Evolutionary conservation across 1,140 invertebrate species (phyloP).

Genomic region (Drosophila oshimai): DNA sequence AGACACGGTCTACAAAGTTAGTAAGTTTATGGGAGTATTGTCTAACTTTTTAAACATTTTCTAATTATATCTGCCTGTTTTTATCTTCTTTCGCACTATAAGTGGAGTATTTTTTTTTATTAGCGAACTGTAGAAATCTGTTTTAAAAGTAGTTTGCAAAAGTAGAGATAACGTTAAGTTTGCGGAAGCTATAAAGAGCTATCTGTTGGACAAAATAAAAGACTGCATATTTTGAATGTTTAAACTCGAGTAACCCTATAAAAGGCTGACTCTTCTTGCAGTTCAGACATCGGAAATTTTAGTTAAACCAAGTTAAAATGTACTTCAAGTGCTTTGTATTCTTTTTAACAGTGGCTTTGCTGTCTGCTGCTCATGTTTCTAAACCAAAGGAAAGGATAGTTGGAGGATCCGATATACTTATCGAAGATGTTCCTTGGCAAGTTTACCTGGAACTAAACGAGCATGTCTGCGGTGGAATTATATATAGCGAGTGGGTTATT

Average conservation of each 20-base stretch:
- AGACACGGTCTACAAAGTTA: neutral
- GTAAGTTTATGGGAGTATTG: neutral
- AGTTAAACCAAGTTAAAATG: neutral
- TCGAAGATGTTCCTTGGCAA: slow-evolving; percentile 1
- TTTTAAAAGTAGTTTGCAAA: too few relatives aligned
- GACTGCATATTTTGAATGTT: too few relatives aligned
- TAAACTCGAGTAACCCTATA: neutral
- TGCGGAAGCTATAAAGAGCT: too few relatives aligned
- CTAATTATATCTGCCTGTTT: too few relatives aligned
- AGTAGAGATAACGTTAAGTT: too few relatives aligned
- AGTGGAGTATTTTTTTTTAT: too few relatives aligned
- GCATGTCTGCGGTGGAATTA: neutral
- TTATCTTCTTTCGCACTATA: too few relatives aligned
- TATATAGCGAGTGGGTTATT: neutral
- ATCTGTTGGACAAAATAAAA: too few relatives aligned
- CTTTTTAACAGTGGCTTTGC: neutral
- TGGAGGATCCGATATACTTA: neutral
- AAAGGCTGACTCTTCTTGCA: neutral
- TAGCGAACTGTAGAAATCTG: too few relatives aligned
- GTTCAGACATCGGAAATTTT: neutral
- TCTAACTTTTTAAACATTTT: too few relatives aligned
- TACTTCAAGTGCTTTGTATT: neutral
- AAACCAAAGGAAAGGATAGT: neutral
- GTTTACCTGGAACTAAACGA: neutral
- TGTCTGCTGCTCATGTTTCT: neutral